Percentiles rank a stretch among this genome's conserved stretches.
These are phyloP conservation scores for Belonocnema kinseyi DNA, from an alignment of 1,140 invertebrate species.

Conservation along the genomic window DNA sequence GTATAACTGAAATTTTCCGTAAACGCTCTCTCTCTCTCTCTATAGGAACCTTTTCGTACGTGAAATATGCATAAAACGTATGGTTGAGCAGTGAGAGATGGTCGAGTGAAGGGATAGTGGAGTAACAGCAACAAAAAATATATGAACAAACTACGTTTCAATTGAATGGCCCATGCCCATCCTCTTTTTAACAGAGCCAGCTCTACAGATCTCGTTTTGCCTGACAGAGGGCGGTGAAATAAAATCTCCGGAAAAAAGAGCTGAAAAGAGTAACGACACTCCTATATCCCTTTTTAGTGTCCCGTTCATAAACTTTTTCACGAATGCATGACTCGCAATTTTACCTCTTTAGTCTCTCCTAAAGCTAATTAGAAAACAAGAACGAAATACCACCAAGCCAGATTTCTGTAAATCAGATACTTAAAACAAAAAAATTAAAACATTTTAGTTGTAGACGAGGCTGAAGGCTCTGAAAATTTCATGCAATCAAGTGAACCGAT, in stretches of 20 bases:
- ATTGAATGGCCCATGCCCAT: conserved; percentile 25
- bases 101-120: conserved; percentile 12
- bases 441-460: too few relatives aligned
- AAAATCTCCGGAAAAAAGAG: conserved; percentile 1
- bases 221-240: neutral
- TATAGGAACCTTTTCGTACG: neutral
- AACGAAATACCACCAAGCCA: too few relatives aligned
- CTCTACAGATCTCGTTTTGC: conserved; percentile 1
- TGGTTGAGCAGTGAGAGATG: neutral
- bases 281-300: neutral
- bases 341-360: too few relatives aligned
- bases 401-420: too few relatives aligned
- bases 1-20: too few relatives aligned
- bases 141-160: conserved; percentile 4
- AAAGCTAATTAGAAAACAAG: too few relatives aligned
- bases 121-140: conserved; percentile 14
- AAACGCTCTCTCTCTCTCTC: too few relatives aligned
- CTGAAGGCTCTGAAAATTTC: too few relatives aligned
- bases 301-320: conserved; percentile 8
- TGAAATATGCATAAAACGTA: neutral
- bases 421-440: too few relatives aligned
- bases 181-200: neutral
- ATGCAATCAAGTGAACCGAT: too few relatives aligned
- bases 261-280: neutral
- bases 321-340: too few relatives aligned